A percentile compares a stretch with the other conserved stretches of the same genome.
These are phyloP conservation scores for Drosophila mimetica DNA, from an alignment of 2,888 invertebrate genomes.

Conservation along the genomic window DNA sequence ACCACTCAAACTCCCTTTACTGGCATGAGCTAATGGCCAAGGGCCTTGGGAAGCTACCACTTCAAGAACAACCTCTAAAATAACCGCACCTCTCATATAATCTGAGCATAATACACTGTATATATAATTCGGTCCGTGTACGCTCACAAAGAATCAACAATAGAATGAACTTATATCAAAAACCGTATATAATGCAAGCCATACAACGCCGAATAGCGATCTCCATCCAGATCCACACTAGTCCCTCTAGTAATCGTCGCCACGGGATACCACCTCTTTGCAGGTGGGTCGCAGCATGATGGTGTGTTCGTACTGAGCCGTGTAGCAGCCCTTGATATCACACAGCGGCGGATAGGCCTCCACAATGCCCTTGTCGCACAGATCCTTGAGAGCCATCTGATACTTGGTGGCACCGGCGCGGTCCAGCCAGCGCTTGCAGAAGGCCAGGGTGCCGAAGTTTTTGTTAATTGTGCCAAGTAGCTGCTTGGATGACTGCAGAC, in stretches of 20 bases:
- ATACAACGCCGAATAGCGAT: conserved; percentile 19
- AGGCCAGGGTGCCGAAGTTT: conserved; percentile 98
- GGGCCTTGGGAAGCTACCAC: background rate
- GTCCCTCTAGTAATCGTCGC: conserved; percentile 91
- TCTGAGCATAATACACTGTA: conserved; percentile 40
- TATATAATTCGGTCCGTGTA: conserved; percentile 35
- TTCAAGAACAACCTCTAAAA: background rate
- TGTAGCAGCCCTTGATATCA: conserved; percentile 98
- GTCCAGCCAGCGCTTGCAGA: conserved; percentile 99
- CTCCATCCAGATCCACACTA: background rate
- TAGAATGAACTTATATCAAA: conserved; percentile 61
- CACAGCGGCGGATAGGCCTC: conserved; percentile 99
- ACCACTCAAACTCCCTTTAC: conserved; percentile 28
- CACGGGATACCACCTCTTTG: conserved; percentile 98
- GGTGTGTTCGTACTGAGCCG: conserved; percentile 99
- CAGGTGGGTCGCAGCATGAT: conserved; percentile 98
- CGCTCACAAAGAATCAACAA: conserved; percentile 59
- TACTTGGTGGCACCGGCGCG: conserved; percentile 98
- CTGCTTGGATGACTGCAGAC: conserved; percentile 96
- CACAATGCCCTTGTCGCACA: conserved; percentile 99
- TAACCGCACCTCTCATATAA: background rate
- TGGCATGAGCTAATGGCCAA: conserved; percentile 56
- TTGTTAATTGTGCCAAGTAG: conserved; percentile 96
- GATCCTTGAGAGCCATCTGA: conserved; percentile 98
- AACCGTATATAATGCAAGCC: conserved; percentile 53